Evolutionary conservation across 2,888 invertebrate species (phyloP), one percentile per base, ranked within the genome.

Genomic region (Lasius fuliginosus): DNA sequence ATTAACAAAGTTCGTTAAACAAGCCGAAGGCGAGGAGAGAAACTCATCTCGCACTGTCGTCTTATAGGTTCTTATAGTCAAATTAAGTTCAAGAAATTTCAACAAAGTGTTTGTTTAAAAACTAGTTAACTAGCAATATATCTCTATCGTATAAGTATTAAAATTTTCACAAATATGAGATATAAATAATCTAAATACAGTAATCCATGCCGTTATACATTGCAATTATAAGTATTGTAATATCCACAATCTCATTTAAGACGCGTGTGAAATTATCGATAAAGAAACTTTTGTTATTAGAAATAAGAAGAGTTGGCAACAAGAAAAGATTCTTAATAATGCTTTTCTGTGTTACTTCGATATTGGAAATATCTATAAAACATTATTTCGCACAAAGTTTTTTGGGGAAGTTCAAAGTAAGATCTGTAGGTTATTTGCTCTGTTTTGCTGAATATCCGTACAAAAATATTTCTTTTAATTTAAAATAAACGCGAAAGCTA

Each of bases 1-100:
- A 84, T 87, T 77, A 86, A 67, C 65, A 40, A 86, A 85, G 75
- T 88, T 82, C 77, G 60, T 88, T 84, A 86, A 85, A 88, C 74
- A 68, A 53, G 33, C 9, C 33, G 12, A 42, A 9, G 40, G 9
- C 18, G 6, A 56, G 36, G 49, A 23, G 46, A 23, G 46, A 27
- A 67, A 46, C 30, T 79, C 53, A n/a, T n/a, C 53, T 53, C 12
- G 15, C 33, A 18, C 5, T 33, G 42, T 46, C 46, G 36, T 62
- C 36, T 62, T 62, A 27, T 49, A 36, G 11, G 18, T 62, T n/a
- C 15, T 11, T 53, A 53, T 8, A 71, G 60, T 60, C 33, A 67
- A 68, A 67, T 67, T 67, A 42, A 67, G 27, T 65, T 36, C 36
- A 64, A 76, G 36, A 12, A 6, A 67, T 67, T 77, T 23, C 33